Conservation (phyloP, 2,113 vertebrate genomes). For the Phrynosoma blainvillii region DNA sequence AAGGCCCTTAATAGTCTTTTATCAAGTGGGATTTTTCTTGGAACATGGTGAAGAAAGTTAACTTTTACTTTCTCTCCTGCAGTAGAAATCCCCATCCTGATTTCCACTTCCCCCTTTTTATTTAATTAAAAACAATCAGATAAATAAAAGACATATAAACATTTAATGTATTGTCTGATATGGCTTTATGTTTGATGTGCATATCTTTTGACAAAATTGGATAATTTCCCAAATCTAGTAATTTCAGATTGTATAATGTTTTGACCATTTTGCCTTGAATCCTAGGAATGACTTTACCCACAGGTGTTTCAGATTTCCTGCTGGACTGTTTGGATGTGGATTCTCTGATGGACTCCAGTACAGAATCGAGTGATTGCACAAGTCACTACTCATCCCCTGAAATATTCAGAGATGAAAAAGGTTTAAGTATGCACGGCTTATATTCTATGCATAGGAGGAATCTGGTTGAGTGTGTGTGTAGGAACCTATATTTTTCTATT, state of each 20-base stretch:
- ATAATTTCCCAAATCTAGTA: background rate
- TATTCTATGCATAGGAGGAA: background rate
- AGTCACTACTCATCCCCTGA: slow-evolving; percentile 81
- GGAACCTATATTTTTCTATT: background rate
- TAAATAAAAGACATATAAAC: background rate
- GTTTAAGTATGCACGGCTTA: slow-evolving; percentile 66
- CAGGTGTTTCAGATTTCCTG: slow-evolving; percentile 74
- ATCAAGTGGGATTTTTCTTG: background rate
- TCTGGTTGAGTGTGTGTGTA: background rate
- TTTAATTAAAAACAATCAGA: background rate
- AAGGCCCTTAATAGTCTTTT: too few relatives aligned
- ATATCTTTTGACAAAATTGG: background rate
- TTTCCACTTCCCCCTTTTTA: background rate
- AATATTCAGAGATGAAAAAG: slow-evolving; percentile 78
- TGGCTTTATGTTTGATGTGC: background rate
- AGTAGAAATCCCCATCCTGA: background rate
- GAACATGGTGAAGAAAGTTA: background rate
- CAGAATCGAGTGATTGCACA: slow-evolving; percentile 46
- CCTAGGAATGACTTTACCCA: slow-evolving; percentile 72
- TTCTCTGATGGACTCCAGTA: slow-evolving; percentile 40
- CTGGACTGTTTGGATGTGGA: slow-evolving; percentile 71
- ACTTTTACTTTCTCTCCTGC: background rate
- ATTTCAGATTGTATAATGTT: background rate
- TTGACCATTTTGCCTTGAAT: slow-evolving; percentile 50
- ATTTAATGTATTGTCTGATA: too few relatives aligned